Base-by-base conservation (phyloP, 2,113 vertebrate genomes). In the Hippocampus mohnikei region DNA sequence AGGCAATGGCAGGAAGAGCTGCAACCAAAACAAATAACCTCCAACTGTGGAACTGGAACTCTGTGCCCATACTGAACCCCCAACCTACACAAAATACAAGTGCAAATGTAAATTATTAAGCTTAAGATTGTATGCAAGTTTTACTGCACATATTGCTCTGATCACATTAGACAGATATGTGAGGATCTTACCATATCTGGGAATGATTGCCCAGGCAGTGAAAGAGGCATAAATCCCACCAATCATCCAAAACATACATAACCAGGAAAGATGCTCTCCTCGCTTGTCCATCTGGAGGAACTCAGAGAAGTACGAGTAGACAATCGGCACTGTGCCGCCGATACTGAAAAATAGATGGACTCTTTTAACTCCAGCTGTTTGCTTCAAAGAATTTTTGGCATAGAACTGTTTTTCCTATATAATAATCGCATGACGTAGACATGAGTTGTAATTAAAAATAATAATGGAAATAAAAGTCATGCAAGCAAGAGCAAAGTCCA, bases 21-120 rank as follows among this genome's bases (percentile, higher is more conserved):
- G 96, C 98, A 27, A 97, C 88, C 0, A 98, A 87, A 27, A 98
- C 94, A 66, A 98, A 98, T 60, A 98, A 93, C 46, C 96, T 90
- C 97, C 97, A 98, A 87, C 95, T 96, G 88, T 98, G 97, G 90
- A 96, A 96, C 86, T 98, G 95, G 78, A 96, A 95, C 77, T 91
- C 93, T 70, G 94, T 92, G 48, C 96, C 96, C 97, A 98, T 98
- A 69, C 95, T 97, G 93, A 97, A 97, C 20, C 97, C 96, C 97
- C 97, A 98, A 62, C 97, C 96, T 98, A 85, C 1, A 66, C 8
- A 74, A 75, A 8, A 66, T 27, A 75, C 42, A 69, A 62, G 16
- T 23, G 25, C 67, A 62, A 42, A 56, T 60, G 55, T 48, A 72
- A 11, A 55, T 29, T 25, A 7, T 66, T 52, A 20, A 67, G 3